Evolutionary conservation across 2,888 invertebrate genomes (phyloP), one percentile per base, ranked within the genome.

Genomic region (Erpobdella octoculata): DNA sequence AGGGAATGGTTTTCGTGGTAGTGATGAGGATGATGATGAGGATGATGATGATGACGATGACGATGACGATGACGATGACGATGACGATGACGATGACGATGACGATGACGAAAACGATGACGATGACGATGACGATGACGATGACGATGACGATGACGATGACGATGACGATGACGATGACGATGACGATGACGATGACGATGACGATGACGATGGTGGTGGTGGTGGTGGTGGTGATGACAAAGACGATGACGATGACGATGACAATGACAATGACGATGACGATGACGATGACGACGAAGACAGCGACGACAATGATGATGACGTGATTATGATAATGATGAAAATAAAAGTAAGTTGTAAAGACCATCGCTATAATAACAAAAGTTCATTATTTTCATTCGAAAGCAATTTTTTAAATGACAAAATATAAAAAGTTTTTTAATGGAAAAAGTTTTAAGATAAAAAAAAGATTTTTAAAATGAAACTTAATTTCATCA

Each of bases 11-110:
- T n/a, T n/a, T n/a, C n/a, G n/a, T n/a, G n/a, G n/a, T n/a, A n/a
- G n/a, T n/a, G n/a, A n/a, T n/a, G n/a, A 15, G 53, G 21, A 62
- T 28, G 62, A 62, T 59, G 61, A 59, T 59, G 2, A 59, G n/a
- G 61, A 59, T 59, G 61, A 59, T 59, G 61, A 4, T 59, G 61
- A 2, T 59, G 61, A 59, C 5, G 61, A 59, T 59, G 61, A 59
- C 5, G 61, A 59, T 59, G 61, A 62, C 9, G 62, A 62, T 62
- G 62, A 62, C 9, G 62, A 62, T 62, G 62, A 62, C 9, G 62
- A 62, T 28, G 62, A 62, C 18, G 62, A 62, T 28, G 62, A 62
- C 18, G 62, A 62, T 62, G 31, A 28, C 1, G 62, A 25, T 62
- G 31, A 28, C 9, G 62, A 28, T 62, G 62, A 62, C 9, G 62